Conservation (phyloP, 2,113 vertebrate genomes). For the Myiopsitta monachus region DNA sequence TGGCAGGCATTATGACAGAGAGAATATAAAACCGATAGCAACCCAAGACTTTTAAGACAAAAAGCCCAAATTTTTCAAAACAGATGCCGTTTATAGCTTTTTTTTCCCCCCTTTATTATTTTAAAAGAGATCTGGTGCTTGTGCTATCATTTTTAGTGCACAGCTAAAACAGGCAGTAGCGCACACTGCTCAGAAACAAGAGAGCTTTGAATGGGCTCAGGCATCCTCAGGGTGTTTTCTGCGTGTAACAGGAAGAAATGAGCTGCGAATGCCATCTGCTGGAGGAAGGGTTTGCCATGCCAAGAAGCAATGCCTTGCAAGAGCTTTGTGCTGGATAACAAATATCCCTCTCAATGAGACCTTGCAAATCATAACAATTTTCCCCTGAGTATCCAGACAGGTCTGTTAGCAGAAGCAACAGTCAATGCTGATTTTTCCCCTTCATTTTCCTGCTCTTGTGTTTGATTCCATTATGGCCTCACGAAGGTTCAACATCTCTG, state of each 20-base stretch:
- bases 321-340: background rate
- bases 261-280: slow-evolving; percentile 55
- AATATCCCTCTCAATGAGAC: background rate
- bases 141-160: background rate
- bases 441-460: background rate
- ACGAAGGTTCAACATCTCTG: background rate
- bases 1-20: background rate
- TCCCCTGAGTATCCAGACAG: background rate
- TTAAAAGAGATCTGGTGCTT: background rate
- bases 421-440: background rate
- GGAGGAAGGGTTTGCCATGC: background rate
- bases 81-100: background rate
- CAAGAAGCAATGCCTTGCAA: accelerated
- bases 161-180: background rate
- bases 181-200: background rate
- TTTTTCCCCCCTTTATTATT: background rate
- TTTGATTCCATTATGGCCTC: background rate
- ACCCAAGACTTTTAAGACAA: background rate
- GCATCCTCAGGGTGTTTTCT: background rate
- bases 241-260: background rate
- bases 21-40: background rate
- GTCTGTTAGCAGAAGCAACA: background rate
- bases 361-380: background rate
- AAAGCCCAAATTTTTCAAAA: background rate
- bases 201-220: background rate